These are phyloP conservation scores for Eidolon helvum DNA, from an alignment of 2,113 vertebrate species.

Conservation along the genomic window DNA sequence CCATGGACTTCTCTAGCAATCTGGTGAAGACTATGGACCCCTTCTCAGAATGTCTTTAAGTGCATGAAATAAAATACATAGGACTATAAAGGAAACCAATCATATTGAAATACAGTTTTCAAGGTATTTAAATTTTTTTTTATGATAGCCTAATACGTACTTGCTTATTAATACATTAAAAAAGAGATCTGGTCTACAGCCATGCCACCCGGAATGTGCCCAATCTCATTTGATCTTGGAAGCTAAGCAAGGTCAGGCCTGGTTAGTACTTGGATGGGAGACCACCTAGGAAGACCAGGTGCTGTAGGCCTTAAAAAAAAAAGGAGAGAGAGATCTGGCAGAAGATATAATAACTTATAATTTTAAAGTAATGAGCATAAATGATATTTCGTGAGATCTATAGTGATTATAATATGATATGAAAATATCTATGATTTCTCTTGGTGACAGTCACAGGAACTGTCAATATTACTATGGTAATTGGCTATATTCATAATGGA, in stretches of 20 bases:
- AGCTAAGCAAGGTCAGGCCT: too few species aligned
- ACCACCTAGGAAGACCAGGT: too few species aligned
- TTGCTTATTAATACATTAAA: neutral
- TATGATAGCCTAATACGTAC: neutral
- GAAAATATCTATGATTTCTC: slow-evolving; percentile 16
- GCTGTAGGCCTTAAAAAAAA: too few species aligned
- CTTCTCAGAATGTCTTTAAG: neutral
- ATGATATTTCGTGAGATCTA: neutral
- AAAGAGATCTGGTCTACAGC: neutral
- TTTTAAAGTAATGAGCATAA: neutral
- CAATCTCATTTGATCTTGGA: too few species aligned
- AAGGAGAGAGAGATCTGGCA: neutral
- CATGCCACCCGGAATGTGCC: too few species aligned
- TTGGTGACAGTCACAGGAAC: neutral
- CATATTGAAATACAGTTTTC: neutral
- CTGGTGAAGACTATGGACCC: neutral
- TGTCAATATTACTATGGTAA: neutral
- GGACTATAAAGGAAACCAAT: neutral
- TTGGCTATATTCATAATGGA: neutral
- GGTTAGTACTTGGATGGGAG: too few species aligned
- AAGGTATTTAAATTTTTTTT: neutral
- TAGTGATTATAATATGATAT: neutral
- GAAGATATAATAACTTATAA: neutral
- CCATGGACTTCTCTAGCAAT: neutral
- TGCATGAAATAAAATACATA: neutral